Percentiles rank a stretch among this genome's conserved stretches.
phyloP scores from a whole-genome alignment of 2,888 invertebrate species.

The Caenorhabditis panamensis region DNA sequence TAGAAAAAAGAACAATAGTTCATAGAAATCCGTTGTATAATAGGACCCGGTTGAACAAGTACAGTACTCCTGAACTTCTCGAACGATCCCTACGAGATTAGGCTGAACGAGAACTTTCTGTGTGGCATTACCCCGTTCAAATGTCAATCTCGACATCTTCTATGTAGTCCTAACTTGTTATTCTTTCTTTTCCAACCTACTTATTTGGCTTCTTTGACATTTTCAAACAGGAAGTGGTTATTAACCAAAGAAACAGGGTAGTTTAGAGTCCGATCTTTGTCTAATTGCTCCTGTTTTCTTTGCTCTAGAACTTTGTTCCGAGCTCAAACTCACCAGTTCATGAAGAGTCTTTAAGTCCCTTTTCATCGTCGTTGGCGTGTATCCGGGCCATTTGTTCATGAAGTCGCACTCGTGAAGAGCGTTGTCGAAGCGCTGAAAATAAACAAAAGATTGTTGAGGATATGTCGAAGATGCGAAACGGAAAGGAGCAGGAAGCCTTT shows the following conservation, averaged over 20 bases:
- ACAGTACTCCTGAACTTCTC: conserved; percentile 13
- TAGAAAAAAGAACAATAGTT: background rate
- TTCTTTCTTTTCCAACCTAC: too few relatives aligned
- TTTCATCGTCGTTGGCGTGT: conserved; percentile 20
- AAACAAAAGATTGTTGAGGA: background rate
- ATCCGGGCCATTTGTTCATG: conserved; percentile 59
- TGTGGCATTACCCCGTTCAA: too few relatives aligned
- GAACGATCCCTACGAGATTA: too few relatives aligned
- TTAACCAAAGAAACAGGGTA: too few relatives aligned
- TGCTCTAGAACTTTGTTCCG: background rate
- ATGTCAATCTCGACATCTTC: too few relatives aligned
- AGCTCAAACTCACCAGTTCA: conserved; percentile 42
- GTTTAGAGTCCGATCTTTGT: too few relatives aligned
- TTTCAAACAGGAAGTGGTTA: too few relatives aligned
- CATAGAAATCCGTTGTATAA: too few relatives aligned
- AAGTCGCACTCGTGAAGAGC: conserved; percentile 58
- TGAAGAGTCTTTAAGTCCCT: conserved; percentile 33
- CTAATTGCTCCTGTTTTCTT: background rate
- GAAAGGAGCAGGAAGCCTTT: background rate
- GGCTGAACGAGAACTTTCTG: too few relatives aligned
- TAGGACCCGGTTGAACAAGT: background rate
- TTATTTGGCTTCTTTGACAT: background rate
- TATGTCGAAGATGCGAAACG: background rate
- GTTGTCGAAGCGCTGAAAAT: conserved; percentile 58
- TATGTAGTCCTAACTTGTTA: too few relatives aligned